Evolutionary conservation across 2,797 vertebrate genomes (phyloP).

Genomic region (Sebastes nivosus): DNA sequence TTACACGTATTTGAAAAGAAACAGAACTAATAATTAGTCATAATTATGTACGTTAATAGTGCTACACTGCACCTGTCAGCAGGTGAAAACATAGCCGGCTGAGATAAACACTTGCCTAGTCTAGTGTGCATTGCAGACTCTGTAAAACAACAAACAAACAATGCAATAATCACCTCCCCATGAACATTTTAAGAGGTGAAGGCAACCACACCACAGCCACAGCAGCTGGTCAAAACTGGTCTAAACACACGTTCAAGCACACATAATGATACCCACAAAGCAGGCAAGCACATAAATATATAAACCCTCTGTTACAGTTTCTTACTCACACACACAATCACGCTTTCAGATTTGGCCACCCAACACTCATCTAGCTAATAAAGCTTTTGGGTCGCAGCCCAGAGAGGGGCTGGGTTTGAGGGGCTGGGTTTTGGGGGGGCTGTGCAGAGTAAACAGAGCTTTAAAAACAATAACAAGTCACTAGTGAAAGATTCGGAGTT

Average conservation of each 20-base stretch:
- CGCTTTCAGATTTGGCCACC: constrained; percentile 65
- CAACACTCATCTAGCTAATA: constrained; percentile 66
- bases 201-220: constrained; percentile 57
- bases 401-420: constrained; percentile 49
- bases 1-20: neutral
- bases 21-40: neutral
- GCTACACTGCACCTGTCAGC: constrained; percentile 40
- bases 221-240: constrained; percentile 54
- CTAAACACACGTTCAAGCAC: neutral
- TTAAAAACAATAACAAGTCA: constrained; percentile 74
- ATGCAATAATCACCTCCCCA: constrained; percentile 71
- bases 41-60: neutral
- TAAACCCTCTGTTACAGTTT: constrained; percentile 35
- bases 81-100: constrained; percentile 33
- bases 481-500: constrained; percentile 53
- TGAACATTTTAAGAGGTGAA: constrained; percentile 70
- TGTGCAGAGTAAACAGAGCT: constrained; percentile 70
- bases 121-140: constrained; percentile 40
- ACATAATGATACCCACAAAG: constrained; percentile 9
- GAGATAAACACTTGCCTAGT: constrained; percentile 39
- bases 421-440: constrained; percentile 9
- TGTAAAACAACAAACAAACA: constrained; percentile 69
- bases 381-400: constrained; percentile 67
- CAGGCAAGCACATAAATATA: constrained; percentile 32
- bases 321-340: constrained; percentile 21